phyloP scores from a whole-genome alignment of 2,113 vertebrate genomes.

The Myocastor coypus region DNA sequence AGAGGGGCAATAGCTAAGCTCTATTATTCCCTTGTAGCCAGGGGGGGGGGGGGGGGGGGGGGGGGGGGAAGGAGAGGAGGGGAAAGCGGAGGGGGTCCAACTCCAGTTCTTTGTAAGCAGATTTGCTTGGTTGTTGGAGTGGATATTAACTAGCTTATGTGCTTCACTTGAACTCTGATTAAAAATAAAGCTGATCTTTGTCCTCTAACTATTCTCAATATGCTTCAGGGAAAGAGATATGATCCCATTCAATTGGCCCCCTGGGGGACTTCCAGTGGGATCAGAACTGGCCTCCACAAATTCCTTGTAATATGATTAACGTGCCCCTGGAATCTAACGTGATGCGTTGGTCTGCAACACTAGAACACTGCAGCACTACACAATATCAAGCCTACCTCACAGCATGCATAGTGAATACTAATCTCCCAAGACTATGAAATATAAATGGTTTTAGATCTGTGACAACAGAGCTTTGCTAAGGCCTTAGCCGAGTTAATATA shows the following conservation, averaged over 20 bases:
- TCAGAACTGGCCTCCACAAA: neutral
- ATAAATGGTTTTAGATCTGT: neutral
- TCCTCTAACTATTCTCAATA: neutral
- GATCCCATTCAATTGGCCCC: neutral
- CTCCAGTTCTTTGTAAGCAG: neutral
- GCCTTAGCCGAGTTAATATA: neutral
- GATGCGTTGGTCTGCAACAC: neutral
- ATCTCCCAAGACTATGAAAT: neutral
- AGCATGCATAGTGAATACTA: neutral
- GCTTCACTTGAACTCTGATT: neutral
- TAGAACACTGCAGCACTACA: neutral
- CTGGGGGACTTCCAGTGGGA: neutral
- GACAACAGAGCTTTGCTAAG: neutral
- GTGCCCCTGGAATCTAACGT: neutral
- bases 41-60: too few species aligned
- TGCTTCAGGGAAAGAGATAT: neutral
- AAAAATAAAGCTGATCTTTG: neutral
- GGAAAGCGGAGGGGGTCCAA: accelerated
- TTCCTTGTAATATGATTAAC: neutral
- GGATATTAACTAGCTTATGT: neutral
- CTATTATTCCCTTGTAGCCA: neutral
- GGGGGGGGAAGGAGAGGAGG: accelerated
- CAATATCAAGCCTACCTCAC: neutral
- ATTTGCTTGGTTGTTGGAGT: neutral
- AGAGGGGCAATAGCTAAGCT: neutral